Evolutionary conservation across 2,888 invertebrate species (phyloP).

Genomic region (Drosophila pullipes): DNA sequence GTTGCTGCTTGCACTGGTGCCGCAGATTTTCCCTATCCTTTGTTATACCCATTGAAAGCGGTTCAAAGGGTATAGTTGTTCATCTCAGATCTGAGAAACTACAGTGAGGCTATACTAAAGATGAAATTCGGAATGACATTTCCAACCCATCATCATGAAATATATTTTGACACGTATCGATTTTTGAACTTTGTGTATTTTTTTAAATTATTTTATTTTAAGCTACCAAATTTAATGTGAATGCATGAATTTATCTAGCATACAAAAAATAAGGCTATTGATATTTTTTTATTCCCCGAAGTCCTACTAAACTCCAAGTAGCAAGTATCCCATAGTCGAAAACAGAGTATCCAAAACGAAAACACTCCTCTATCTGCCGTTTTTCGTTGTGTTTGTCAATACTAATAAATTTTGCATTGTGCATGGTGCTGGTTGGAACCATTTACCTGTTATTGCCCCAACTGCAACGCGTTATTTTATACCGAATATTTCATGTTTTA

Average conservation of each 20-base stretch:
- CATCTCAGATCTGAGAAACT: background rate
- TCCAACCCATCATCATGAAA: background rate
- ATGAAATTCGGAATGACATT: background rate
- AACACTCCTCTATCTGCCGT: background rate
- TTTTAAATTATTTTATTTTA: background rate
- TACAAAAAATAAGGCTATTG: background rate
- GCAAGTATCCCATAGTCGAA: background rate
- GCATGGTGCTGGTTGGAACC: conserved; percentile 54
- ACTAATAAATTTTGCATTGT: conserved; percentile 78
- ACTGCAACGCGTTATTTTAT: conserved; percentile 60
- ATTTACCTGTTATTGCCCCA: conserved; percentile 55
- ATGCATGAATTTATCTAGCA: background rate
- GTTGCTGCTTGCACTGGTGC: conserved; percentile 33
- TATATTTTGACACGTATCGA: background rate
- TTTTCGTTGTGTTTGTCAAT: conserved; percentile 53
- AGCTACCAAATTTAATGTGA: background rate
- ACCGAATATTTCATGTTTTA: conserved; percentile 64
- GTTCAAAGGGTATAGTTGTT: background rate
- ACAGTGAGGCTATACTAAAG: background rate
- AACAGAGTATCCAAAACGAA: too few species aligned
- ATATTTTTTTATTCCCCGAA: background rate
- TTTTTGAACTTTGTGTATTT: background rate
- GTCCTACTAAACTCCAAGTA: background rate
- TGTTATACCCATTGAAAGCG: background rate
- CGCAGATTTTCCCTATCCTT: conserved; percentile 7